Evolutionary conservation across 2,113 vertebrate genomes (phyloP), one percentile per base, ranked within the genome.

Genomic region (Nipponia nippon): DNA sequence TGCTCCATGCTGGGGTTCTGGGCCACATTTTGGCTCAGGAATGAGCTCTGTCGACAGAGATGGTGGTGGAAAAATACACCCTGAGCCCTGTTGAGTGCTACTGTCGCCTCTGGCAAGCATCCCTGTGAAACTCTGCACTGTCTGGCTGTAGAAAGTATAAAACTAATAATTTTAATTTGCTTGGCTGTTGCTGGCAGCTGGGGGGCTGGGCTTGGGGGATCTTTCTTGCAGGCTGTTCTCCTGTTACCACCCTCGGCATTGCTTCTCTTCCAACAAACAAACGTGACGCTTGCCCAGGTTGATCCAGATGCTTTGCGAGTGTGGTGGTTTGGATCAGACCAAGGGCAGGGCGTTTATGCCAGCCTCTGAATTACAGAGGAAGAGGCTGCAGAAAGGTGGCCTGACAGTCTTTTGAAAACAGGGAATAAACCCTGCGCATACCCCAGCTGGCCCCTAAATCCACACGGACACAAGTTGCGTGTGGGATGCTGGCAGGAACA

Each of bases 261-360:
- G 1, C 17, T 81, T 34, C 25, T 59, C 16, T 81, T 44, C 71
- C 30, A 56, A 0, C 1, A 3, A 49, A 26, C 56, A 17, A 32
- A 58, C 2, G 7, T 1, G 44, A 15, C 2, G 2, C 29, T 46
- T 16, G n/a, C 17, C 22, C 2, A 40, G 20, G 34, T 26, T 25
- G 19, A 13, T n/a, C 18, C 0, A 0, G 50, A 6, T 26, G 21
- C 55, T 85, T 21, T 0, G 7, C 10, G 53, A 11, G 18, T 1
- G 21, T 1, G 1, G 0, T 0, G 34, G 25, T 75, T 70, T 61
- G 66, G 55, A 36, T 65, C 46, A 13, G 70, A 13, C 13, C 44
- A 2, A 0, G 4, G 40, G 40, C 47, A 29, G 62, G 55, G 62
- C 2, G 3, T 46, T 69, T 0, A 2, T 47, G 34, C n/a, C 16